These are phyloP conservation scores for Arremon brunneinucha DNA, from an alignment of 2,797 vertebrate species.

Conservation along the genomic window DNA sequence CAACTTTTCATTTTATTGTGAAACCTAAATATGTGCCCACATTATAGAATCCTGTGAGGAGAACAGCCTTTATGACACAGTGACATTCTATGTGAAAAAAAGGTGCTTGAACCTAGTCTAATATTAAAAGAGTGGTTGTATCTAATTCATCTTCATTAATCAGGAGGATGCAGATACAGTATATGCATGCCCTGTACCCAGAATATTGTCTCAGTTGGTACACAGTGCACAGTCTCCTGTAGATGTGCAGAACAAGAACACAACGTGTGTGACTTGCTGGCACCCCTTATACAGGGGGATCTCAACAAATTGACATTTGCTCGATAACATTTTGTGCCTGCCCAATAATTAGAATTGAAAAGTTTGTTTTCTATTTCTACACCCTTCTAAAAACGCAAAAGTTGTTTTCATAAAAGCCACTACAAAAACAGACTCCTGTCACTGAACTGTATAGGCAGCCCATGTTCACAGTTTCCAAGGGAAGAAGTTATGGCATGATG, in stretches of 20 bases:
- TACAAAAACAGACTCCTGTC: not conserved
- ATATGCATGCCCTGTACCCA: not conserved
- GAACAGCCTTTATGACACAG: not conserved
- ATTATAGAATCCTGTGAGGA: not conserved
- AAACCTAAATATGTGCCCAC: not conserved
- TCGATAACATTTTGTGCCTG: not conserved
- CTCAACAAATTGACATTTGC: not conserved
- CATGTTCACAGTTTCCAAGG: not conserved
- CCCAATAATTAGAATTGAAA: not conserved
- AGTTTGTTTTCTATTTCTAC: not conserved
- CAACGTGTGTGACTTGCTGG: fast-evolving
- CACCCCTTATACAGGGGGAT: not conserved
- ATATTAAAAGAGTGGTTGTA: not conserved
- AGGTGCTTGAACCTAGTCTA: not conserved
- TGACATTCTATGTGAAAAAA: not conserved
- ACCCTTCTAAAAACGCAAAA: not conserved
- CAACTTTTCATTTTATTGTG: not conserved
- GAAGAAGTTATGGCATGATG: not conserved
- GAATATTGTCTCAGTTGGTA: not conserved
- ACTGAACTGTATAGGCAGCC: not conserved
- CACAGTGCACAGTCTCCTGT: not conserved
- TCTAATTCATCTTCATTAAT: not conserved
- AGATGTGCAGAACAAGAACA: not conserved
- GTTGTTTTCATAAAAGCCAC: not conserved
- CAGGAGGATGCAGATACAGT: not conserved